Evolutionary conservation across 2,797 vertebrate genomes (phyloP), one percentile per base, ranked within the genome.

Genomic region (Hyperoplus lanceolatus): DNA sequence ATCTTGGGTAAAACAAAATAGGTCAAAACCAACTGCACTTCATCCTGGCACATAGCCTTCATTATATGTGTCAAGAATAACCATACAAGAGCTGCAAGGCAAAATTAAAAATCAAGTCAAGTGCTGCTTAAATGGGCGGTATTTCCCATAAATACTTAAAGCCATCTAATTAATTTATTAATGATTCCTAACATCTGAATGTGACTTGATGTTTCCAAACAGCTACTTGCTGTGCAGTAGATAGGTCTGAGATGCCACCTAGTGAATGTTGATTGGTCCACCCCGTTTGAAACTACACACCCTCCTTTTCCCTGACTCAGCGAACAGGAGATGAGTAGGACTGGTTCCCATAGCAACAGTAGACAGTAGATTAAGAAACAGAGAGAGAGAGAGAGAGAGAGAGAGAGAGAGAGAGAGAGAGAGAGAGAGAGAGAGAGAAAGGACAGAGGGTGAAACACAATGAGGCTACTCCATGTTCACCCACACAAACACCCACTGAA

Each of bases 331-430:
- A 84, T 75, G 79, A 90, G 88, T 86, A 43, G 74, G 85, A 83
- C 51, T 54, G 75, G 89, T 92, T 89, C 82, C 92, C 85, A 86
- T 89, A 79, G 86, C 87, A 92, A 93, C 90, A 87, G 78, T 70
- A 84, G 89, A 79, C 43, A 57, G 78, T 29, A 29, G 29, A 29
- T 29, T 29, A 29, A 73, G 58, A 67, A 1, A 41, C 50, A 71
- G 48, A 72, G 5, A 62, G 11, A 66, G 21, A 62, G 11, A 66
- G 21, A 59, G 18, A 54, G 21, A 56, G 49, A 62, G 59, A 70
- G 62, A 29, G 10, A 69, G 59, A 56, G 10, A 68, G 57, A 67
- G 42, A 59, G 5, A 54, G 6, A 29, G 54, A 45, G 41, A 36
- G 29, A 65, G 70, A 73, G 38, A 53, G 13, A 73, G 55, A 77